These are phyloP conservation scores for Drosophila mauritiana DNA, from an alignment of 1,140 invertebrate species.

Conservation along the genomic window DNA sequence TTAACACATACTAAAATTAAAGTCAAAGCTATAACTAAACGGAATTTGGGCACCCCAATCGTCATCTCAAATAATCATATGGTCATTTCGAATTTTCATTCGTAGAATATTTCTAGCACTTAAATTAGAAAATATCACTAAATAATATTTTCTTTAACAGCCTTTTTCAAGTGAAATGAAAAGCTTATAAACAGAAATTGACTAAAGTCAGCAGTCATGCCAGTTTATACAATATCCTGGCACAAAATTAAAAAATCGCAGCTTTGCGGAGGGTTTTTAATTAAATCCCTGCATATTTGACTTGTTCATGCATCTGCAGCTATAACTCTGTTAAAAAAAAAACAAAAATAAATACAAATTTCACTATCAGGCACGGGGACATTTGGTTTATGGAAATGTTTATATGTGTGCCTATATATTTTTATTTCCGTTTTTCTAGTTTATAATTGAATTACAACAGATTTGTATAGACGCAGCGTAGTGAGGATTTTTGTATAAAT, in stretches of 20 bases:
- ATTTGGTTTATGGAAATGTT: slow-evolving; percentile 54
- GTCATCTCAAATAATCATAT: neutral
- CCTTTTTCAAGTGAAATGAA: neutral
- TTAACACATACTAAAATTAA: neutral
- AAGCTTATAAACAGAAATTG: slow-evolving; percentile 4
- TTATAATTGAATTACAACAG: slow-evolving; percentile 72
- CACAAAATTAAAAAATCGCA: slow-evolving; percentile 35
- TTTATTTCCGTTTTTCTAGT: slow-evolving; percentile 51
- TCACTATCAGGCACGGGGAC: slow-evolving; percentile 13
- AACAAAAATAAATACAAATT: slow-evolving; percentile 38
- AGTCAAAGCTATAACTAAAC: neutral
- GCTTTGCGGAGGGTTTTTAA: slow-evolving; percentile 44
- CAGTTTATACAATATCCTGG: neutral
- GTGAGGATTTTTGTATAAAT: slow-evolving; percentile 16
- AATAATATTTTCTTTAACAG: too few species aligned
- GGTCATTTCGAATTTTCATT: neutral
- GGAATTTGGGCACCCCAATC: neutral
- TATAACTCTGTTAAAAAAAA: slow-evolving; percentile 30
- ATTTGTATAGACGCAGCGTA: slow-evolving; percentile 44
- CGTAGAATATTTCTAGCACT: neutral
- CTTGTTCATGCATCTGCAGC: slow-evolving; percentile 30
- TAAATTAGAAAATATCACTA: too few species aligned
- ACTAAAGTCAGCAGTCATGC: slow-evolving; percentile 6
- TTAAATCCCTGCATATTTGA: slow-evolving; percentile 53
- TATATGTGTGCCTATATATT: slow-evolving; percentile 27